Base-by-base conservation (phyloP, 2,888 invertebrate species). In the Pinctada fucata region DNA sequence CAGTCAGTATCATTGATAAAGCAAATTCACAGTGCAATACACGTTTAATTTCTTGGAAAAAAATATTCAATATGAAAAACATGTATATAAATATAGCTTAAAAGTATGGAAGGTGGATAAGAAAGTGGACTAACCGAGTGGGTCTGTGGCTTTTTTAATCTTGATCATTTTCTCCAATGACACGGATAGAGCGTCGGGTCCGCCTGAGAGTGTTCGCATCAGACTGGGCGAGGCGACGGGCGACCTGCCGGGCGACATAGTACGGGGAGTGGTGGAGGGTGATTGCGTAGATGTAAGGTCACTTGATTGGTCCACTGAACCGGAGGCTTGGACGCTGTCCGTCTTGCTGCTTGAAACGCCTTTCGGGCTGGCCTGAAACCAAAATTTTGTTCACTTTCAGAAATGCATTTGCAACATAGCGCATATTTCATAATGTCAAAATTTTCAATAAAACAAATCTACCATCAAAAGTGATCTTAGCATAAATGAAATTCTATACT, bases 121-220 rank as follows among this genome's bases (percentile, higher is more conserved):
- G 31, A 31, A 31, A 31, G 31, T 31, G 31, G 31, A 31, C 31
- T 31, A 31, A 94, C 94, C 94, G 76, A 95, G 88, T 48, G 94
- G 93, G 75, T 94, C 93, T 65, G 93, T 92, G 78, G 94, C 94
- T 89, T 94, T 94, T 79, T 93, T 93, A 49, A 95, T 92, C 84
- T 93, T 93, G 79, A 95, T 93, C 82, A 93, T 93, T 81, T 93
- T 90, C 89, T 95, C 95, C 48, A 94, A 91, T 16, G 93, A 93
- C 2, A 93, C 82, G 1, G 94, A 94, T 58, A 94, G 91, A 68
- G 93, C 91, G 45, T 87, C 85, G 16, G 82, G 84, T 74, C 90
- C 87, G 51, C 90, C 85, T 2, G 87, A 85, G 58, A 88, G 79
- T 65, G 83, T 84, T 72, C 88, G 80, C 79, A 84, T 84, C 66